Evolutionary conservation across 2,797 vertebrate genomes (phyloP).

Genomic region (Rhinichthys osculus): DNA sequence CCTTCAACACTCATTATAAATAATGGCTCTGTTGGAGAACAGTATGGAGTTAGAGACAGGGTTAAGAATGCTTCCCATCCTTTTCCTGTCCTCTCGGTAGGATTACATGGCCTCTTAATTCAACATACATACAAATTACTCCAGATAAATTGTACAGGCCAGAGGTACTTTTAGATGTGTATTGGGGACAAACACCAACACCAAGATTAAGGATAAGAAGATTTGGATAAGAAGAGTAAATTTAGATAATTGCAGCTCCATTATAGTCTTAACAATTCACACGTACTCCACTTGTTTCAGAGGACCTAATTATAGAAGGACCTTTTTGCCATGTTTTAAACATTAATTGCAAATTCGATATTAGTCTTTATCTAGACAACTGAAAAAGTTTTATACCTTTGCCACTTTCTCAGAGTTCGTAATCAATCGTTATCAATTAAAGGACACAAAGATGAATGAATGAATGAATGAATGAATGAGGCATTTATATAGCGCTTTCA

Average conservation of each 20-base stretch:
- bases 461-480: too few species aligned
- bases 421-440: neutral
- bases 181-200: slow-evolving; percentile 26
- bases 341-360: neutral
- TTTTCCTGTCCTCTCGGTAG: slow-evolving; percentile 68
- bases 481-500: too few species aligned
- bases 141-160: slow-evolving; percentile 56
- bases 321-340: neutral
- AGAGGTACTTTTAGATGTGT: slow-evolving; percentile 20
- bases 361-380: neutral
- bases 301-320: neutral
- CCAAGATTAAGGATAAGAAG: slow-evolving; percentile 20
- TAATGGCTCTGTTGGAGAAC: neutral
- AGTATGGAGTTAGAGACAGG: neutral
- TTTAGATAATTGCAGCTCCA: slow-evolving; percentile 5
- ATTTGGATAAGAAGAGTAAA: slow-evolving; percentile 30
- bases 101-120: slow-evolving; percentile 69
- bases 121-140: slow-evolving; percentile 73
- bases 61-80: neutral
- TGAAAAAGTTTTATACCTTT: neutral
- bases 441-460: neutral
- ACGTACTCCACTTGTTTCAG: neutral
- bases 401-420: neutral
- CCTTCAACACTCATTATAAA: neutral
- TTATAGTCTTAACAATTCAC: slow-evolving; percentile 23